phyloP scores from a whole-genome alignment of 2,888 invertebrate genomes.

The Stenodera caucasica region DNA sequence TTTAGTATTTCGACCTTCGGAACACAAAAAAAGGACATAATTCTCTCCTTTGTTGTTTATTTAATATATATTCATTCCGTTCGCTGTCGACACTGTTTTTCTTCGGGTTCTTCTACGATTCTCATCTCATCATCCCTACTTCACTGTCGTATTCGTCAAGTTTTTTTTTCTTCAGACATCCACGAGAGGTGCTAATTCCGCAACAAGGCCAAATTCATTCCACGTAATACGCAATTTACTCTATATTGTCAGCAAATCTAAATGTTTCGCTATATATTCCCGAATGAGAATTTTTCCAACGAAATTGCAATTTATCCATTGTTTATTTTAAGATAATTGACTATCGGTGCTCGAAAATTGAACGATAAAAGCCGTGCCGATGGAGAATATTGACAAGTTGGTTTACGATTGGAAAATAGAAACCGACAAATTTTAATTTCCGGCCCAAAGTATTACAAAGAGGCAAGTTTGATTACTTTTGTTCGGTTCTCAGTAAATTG shows the following conservation, averaged over 20 bases:
- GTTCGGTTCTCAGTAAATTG: background rate
- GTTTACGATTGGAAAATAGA: background rate
- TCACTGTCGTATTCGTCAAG: background rate
- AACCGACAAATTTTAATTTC: background rate
- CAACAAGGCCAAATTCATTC: background rate
- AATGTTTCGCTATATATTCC: background rate
- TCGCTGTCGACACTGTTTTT: background rate
- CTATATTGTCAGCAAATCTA: background rate
- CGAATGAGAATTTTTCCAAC: too few species aligned
- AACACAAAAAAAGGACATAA: background rate
- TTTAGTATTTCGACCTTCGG: background rate
- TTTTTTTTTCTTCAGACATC: background rate
- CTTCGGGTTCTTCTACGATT: background rate
- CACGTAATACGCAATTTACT: background rate
- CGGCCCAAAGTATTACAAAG: background rate
- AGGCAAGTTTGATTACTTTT: background rate
- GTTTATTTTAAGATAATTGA: too few species aligned
- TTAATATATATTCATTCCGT: background rate
- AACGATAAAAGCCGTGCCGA: too few species aligned
- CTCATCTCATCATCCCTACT: background rate
- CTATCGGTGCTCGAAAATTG: too few species aligned
- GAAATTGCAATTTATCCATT: too few species aligned
- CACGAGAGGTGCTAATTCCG: background rate
- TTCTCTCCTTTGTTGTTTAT: background rate
- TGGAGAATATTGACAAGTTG: background rate